Evolutionary conservation across 2,888 invertebrate genomes (phyloP).

Genomic region (Tipula vernalis): DNA sequence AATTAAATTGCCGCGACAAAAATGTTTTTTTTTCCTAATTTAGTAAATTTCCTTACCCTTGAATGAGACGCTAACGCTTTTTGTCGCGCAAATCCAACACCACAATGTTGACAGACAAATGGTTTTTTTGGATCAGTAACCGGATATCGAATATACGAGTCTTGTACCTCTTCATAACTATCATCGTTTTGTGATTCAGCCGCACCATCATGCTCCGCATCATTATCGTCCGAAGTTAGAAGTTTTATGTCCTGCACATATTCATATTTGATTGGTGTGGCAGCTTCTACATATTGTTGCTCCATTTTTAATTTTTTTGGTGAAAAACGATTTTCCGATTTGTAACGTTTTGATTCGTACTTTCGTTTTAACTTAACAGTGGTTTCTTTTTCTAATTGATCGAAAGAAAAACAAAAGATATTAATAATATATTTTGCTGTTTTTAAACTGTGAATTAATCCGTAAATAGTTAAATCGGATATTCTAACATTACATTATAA

Average conservation of each 20-base stretch:
- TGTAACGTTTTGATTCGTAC: neutral
- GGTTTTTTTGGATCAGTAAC: slow-evolving; percentile 59
- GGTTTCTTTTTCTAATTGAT: neutral
- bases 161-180: neutral
- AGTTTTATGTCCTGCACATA: slow-evolving; percentile 6
- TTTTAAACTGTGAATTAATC: no score
- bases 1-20: neutral
- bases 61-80: slow-evolving; percentile 69
- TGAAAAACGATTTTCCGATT: neutral
- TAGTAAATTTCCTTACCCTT: slow-evolving; percentile 32
- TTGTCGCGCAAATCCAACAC: slow-evolving; percentile 65
- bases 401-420: neutral
- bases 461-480: no score
- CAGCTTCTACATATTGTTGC: neutral
- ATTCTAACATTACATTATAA: no score
- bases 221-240: neutral
- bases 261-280: neutral
- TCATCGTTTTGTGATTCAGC: neutral
- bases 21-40: neutral
- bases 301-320: neutral
- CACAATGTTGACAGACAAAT: slow-evolving; percentile 68
- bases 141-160: slow-evolving; percentile 33
- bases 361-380: neutral
- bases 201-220: neutral
- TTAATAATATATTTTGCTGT: slow-evolving; percentile 20